Evolutionary conservation across 2,113 vertebrate genomes (phyloP).

Genomic region (Dasyprocta punctata): DNA sequence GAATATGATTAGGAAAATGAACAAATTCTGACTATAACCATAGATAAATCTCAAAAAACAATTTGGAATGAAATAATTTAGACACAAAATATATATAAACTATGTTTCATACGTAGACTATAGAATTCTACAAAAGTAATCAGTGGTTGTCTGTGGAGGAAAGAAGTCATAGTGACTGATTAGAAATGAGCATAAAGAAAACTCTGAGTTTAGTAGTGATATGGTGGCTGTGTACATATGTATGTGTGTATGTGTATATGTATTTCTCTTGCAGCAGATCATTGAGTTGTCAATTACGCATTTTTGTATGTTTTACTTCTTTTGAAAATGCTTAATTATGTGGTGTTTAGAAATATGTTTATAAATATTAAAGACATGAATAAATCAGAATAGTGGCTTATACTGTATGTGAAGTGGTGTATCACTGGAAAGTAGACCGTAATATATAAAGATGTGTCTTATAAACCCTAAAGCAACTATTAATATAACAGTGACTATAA

Average conservation of each 20-base stretch:
- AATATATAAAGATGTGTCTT: background rate
- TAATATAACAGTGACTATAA: slow-evolving; percentile 7
- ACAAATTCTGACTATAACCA: background rate
- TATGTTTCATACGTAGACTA: background rate
- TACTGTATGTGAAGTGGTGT: background rate
- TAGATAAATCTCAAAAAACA: background rate
- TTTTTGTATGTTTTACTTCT: background rate
- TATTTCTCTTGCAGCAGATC: background rate
- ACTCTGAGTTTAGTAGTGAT: background rate
- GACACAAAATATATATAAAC: background rate
- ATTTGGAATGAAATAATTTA: background rate
- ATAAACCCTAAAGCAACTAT: background rate
- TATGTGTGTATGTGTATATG: background rate
- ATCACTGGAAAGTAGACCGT: background rate
- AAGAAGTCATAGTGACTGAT: background rate
- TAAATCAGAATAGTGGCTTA: background rate
- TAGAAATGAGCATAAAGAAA: background rate
- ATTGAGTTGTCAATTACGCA: background rate
- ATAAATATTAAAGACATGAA: background rate
- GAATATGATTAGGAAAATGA: background rate
- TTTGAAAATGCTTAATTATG: background rate
- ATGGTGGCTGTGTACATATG: background rate
- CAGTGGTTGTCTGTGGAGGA: background rate
- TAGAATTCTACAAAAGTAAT: background rate
- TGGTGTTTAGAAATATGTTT: background rate